Percentiles rank a stretch among this genome's conserved stretches.
These are phyloP conservation scores for Molossus molossus DNA, from an alignment of 2,797 vertebrate genomes.

Conservation along the genomic window DNA sequence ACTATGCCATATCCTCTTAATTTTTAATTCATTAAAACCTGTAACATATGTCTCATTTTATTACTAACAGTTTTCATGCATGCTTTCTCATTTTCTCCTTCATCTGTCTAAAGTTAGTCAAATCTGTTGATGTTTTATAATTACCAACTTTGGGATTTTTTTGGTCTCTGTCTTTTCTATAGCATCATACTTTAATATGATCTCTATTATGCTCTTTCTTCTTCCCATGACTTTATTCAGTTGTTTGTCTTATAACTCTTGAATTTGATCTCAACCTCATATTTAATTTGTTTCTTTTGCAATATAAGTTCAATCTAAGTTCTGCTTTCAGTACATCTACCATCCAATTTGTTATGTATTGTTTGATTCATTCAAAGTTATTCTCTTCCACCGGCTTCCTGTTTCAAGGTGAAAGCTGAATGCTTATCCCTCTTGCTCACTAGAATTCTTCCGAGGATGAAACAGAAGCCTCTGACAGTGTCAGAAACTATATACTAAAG, in stretches of 20 bases:
- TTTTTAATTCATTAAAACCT: background rate
- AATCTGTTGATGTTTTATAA: background rate
- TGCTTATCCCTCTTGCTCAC: background rate
- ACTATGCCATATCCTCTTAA: background rate
- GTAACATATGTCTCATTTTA: background rate
- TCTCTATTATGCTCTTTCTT: background rate
- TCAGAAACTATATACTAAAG: background rate
- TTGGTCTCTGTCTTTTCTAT: background rate
- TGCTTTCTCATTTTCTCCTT: background rate
- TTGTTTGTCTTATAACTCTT: background rate
- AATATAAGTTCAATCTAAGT: background rate
- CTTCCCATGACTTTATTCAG: background rate
- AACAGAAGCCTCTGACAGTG: background rate
- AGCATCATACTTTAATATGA: background rate
- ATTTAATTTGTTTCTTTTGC: background rate
- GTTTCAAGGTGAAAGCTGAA: background rate
- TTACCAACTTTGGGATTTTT: background rate
- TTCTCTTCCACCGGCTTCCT: background rate
- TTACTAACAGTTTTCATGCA: background rate
- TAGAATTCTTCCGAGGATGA: background rate
- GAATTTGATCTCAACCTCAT: background rate
- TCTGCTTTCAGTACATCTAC: background rate
- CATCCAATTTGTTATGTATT: background rate
- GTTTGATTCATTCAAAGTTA: conserved; percentile 6
- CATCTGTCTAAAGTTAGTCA: background rate